Conservation (phyloP, 2,888 invertebrate genomes). For the Sipha maydis region DNA sequence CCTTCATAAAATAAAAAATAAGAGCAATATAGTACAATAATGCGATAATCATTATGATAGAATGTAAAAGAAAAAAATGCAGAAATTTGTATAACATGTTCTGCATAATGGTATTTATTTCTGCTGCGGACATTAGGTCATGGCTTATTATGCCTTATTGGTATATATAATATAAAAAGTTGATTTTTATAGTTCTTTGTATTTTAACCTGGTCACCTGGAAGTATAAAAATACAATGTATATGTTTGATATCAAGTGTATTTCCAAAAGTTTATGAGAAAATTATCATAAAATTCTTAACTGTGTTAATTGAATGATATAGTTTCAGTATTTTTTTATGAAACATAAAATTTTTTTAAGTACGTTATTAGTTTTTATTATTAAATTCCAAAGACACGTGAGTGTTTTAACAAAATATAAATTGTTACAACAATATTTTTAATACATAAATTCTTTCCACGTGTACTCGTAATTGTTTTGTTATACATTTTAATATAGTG, state of each 20-base stretch:
- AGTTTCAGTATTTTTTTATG: background rate
- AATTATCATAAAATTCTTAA: background rate
- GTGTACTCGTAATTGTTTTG: background rate
- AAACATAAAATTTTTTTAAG: background rate
- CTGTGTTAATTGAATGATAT: background rate
- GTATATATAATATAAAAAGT: slow-evolving; percentile 13
- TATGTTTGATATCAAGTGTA: background rate
- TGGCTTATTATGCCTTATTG: slow-evolving; percentile 38
- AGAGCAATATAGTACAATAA: slow-evolving; percentile 46
- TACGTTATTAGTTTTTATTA: background rate
- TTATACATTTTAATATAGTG: background rate
- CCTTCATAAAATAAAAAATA: slow-evolving; percentile 44
- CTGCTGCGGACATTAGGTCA: slow-evolving; percentile 38
- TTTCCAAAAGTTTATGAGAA: background rate
- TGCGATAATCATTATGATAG: slow-evolving; percentile 47
- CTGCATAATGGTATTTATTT: slow-evolving; percentile 22
- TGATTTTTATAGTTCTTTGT: background rate
- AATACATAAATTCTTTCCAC: background rate
- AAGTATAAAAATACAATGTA: background rate
- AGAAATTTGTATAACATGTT: slow-evolving; percentile 50
- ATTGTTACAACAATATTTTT: background rate
- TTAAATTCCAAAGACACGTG: background rate
- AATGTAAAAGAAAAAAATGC: slow-evolving; percentile 36
- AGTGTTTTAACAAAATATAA: slow-evolving; percentile 13
- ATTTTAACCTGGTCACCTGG: slow-evolving; percentile 20